Conservation (phyloP, 2,113 vertebrate genomes). For the Machaerirhynchus nigripectus region DNA sequence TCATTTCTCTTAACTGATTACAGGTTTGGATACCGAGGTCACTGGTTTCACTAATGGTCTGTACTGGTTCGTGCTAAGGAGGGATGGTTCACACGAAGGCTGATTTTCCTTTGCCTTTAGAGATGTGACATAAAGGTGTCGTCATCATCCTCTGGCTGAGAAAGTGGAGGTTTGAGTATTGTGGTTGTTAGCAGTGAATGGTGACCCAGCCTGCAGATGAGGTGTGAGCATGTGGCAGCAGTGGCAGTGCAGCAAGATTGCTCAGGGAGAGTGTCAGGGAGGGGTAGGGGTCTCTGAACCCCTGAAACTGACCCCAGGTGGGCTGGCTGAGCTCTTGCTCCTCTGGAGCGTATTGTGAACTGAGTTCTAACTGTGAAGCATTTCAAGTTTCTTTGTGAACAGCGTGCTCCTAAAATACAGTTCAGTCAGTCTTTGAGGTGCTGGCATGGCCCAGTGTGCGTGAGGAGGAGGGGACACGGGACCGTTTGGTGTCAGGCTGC, state of each 20-base stretch:
- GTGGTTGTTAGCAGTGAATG: neutral
- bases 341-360: neutral
- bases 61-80: neutral
- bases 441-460: fast-evolving
- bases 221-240: neutral
- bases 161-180: neutral
- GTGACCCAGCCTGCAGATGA: neutral
- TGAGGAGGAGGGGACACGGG: neutral
- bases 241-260: neutral
- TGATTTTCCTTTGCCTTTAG: neutral
- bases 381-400: neutral
- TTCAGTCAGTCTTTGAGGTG: neutral
- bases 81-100: neutral
- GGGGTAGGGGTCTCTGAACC: neutral
- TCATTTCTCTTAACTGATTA: neutral
- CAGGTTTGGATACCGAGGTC: neutral
- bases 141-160: neutral
- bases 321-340: neutral
- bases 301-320: too few relatives aligned
- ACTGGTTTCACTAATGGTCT: neutral
- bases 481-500: fast-evolving
- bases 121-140: neutral
- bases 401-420: fast-evolving
- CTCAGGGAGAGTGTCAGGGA: neutral
- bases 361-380: fast-evolving